Base-by-base conservation (phyloP, 30 jellyfish, hydroid and myxozoan species). In the Aurelia sp. region DNA sequence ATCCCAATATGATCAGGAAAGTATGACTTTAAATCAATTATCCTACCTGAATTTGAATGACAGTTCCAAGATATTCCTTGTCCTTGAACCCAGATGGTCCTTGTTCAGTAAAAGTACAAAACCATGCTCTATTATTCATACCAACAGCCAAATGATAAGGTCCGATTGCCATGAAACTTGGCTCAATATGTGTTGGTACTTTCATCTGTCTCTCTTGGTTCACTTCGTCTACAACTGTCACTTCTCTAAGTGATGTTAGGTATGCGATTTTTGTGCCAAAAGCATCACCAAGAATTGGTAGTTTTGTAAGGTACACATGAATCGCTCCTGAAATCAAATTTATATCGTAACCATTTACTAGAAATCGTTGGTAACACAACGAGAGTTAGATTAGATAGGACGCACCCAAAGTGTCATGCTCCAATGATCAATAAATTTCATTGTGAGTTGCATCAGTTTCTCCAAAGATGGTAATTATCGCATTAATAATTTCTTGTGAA, bases 81-180 rank as follows among this genome's bases (percentile, higher is more conserved):
- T 87, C 98, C 47, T 76, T 82, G 41, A 93, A 80, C 35, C 76
- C 93, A 7, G 96, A 59, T 3, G 84, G 85, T 19, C 96, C 97
- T 78, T 83, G 86, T 59, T 83, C 86, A 37, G 78, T 71, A 21
- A 93, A 62, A 19, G 78, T 51, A 67, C 92, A 93, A 72, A 93
- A 85, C 98, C 98, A 93, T 3, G 88, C 98, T 52, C 98, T 68
- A 63, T 93, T 93, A 83, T 93, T 93, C 98, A 93, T 93, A 11
- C 98, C 98, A 18, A 89, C 78, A 23, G 94, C 98, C 59, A 93
- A 84, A 69, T 93, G 97, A 65, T 79, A 76, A 16, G 89, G 97
- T 3, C 97, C 97, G 19, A 93, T 71, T 5, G 95, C 98, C 58
- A 93, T 69, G 89, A 93, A 93, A 48, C 68, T 66, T 31, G 98